Percentiles rank a stretch among this genome's conserved stretches.
Conservation (phyloP, 2,888 invertebrate genomes). For the Ctena decussata region DNA sequence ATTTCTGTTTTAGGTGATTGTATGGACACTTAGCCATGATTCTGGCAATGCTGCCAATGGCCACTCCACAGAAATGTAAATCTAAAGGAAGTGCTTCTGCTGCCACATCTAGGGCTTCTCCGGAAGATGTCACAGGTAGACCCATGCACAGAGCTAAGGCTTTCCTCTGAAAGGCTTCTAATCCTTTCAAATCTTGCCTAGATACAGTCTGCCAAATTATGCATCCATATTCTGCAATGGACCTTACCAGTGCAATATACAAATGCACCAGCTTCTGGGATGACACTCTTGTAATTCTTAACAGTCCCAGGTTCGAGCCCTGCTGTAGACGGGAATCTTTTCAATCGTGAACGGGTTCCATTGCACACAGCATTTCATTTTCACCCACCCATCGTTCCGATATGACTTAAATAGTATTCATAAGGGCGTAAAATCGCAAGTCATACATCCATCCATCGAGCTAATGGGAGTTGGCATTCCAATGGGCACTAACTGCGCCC, state of each 20-base stretch:
- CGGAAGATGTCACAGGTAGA: background rate
- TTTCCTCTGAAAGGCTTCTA: background rate
- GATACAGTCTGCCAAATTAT: background rate
- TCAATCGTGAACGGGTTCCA: no score
- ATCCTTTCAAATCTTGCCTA: background rate
- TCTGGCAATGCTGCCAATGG: background rate
- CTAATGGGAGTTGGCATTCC: no score
- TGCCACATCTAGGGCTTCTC: background rate
- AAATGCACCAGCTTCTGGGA: background rate
- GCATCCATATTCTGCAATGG: background rate
- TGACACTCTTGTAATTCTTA: background rate
- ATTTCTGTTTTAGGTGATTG: background rate
- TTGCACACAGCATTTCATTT: no score
- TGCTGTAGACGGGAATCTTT: no score
- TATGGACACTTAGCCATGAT: background rate
- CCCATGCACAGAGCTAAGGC: background rate
- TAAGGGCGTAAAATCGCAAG: no score
- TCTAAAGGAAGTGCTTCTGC: background rate
- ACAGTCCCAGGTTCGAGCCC: no score
- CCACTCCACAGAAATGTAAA: background rate
- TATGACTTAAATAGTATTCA: no score
- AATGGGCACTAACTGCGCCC: no score
- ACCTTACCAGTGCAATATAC: background rate
- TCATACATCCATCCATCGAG: no score
- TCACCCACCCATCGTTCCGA: no score